Evolutionary conservation across 2,797 vertebrate species (phyloP).

Genomic region (Eleutherodactylus coqui): DNA sequence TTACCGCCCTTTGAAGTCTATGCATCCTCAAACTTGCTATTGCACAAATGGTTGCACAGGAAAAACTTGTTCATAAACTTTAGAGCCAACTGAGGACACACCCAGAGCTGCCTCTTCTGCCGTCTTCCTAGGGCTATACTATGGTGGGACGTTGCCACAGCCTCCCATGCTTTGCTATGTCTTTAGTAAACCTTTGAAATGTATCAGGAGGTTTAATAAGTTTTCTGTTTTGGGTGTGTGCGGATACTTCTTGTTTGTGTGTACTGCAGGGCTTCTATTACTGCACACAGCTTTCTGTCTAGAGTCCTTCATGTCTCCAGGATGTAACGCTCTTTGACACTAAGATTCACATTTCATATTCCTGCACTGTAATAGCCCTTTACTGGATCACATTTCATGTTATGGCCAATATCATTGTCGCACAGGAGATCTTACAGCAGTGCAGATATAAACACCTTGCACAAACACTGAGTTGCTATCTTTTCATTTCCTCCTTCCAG

Average conservation of each 20-base stretch:
- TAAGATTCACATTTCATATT: too few relatives aligned
- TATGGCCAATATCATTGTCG: too few relatives aligned
- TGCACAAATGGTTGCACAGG: not conserved
- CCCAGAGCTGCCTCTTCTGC: constrained; percentile 6
- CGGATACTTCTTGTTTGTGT: not conserved
- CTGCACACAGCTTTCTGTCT: not conserved
- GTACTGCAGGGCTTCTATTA: not conserved
- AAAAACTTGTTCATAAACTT: constrained; percentile 25
- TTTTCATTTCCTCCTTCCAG: too few relatives aligned
- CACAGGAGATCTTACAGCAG: too few relatives aligned
- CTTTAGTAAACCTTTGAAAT: not conserved
- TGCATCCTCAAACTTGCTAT: not conserved
- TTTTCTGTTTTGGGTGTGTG: not conserved
- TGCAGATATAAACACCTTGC: too few relatives aligned
- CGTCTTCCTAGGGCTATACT: not conserved
- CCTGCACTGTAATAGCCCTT: too few relatives aligned
- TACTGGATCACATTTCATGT: too few relatives aligned
- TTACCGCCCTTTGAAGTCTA: too few relatives aligned
- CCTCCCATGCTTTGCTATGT: too few relatives aligned
- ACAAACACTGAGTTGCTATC: too few relatives aligned
- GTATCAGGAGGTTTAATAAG: not conserved
- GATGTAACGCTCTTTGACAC: too few relatives aligned
- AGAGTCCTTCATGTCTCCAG: not conserved
- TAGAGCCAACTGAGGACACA: not conserved
- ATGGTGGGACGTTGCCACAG: not conserved